Percentiles rank a stretch among this genome's conserved stretches.
phyloP scores from a whole-genome alignment of 1,140 invertebrate genomes.

The Scaptomyza hsui region DNA sequence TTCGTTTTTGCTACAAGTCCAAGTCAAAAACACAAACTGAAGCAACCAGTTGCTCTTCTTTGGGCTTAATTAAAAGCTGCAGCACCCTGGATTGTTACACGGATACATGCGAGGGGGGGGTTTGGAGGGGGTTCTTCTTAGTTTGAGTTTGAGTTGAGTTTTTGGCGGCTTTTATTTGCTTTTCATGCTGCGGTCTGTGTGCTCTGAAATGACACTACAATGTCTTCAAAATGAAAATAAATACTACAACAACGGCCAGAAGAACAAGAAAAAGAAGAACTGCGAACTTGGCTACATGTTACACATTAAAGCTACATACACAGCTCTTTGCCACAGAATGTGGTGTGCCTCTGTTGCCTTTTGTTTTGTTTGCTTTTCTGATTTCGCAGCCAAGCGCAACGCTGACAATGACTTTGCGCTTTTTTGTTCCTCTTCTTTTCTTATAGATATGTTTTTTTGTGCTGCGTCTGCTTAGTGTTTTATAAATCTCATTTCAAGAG shows the following conservation, averaged over 20 bases:
- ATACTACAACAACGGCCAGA: conserved; percentile 57
- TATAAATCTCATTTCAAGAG: conserved; percentile 82
- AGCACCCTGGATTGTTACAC: conserved; percentile 74
- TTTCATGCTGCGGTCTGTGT: conserved; percentile 69
- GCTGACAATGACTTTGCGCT: conserved; percentile 78
- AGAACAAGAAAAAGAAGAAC: conserved; percentile 45
- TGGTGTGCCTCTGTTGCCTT: conserved; percentile 30
- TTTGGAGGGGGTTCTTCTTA: conserved; percentile 49
- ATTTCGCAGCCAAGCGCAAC: conserved; percentile 77
- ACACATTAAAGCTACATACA: conserved; percentile 68
- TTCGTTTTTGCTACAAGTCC: conserved; percentile 25
- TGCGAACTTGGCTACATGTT: conserved; percentile 67
- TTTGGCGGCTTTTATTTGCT: conserved; percentile 60
- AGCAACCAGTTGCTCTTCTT: conserved; percentile 74
- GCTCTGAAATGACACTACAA: conserved; percentile 78
- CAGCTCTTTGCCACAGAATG: conserved; percentile 36
- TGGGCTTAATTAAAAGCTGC: conserved; percentile 81
- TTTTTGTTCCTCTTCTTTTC: conserved; percentile 48
- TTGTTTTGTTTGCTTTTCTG: conserved; percentile 73
- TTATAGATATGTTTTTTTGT: conserved; percentile 30
- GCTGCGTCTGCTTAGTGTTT: conserved; percentile 63
- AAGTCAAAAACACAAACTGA: conserved; percentile 44
- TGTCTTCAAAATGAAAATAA: conserved; percentile 80
- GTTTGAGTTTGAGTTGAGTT: conserved; percentile 13
- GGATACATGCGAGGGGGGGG: conserved; percentile 12